Base-by-base conservation (phyloP, 2,888 invertebrate species). In the Pristionchus japonicus region DNA sequence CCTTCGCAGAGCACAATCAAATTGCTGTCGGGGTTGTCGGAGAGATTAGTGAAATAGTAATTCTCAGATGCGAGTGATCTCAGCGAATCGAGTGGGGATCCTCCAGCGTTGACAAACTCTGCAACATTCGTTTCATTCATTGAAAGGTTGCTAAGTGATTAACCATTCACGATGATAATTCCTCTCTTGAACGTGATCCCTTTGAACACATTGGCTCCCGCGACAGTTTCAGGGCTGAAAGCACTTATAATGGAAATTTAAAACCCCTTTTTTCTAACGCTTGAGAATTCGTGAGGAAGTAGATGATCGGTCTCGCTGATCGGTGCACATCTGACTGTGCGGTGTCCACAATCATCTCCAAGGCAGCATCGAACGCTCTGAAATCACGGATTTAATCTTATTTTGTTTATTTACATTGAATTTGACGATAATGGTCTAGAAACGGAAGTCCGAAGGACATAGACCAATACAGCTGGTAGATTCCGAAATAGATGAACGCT, bases 21-120 rank as follows among this genome's bases (percentile, higher is more conserved):
- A n/a, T n/a, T 80, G 27, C 11, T 13, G 0, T 15, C 3, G 31
- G 15, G 49, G 20, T 80, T n/a, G 0, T 15, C 6, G 15, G 80
- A 80, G 13, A 80, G 49, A 49, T 80, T 49, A 27, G 80, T 80
- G 49, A 80, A 80, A 31, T 27, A 80, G 27, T 31, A 80, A 23
- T 80, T 11, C 4, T 80, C 49, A 9, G 80, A 27, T 4, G 80
- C 80, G 0, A 80, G 31, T 1, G 43, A 40, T 31, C n/a, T 31
- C 20, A 49, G 9, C 9, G 15, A 31, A 0, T 40, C 27, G 37
- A 31, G 15, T 1, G 49, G 11, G 13, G 43, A 4, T 7, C 15
- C 27, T 13, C 80, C 80, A 2, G 47, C 27, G 2, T 20, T 27
- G 4, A 47, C 80, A n/a, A 80, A 47, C 17, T 80, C 80, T 80